A percentile compares a stretch with the other conserved stretches of the same genome.
phyloP scores from a whole-genome alignment of 92 coral and sea anemone genomes.

The Montipora capitata region DNA sequence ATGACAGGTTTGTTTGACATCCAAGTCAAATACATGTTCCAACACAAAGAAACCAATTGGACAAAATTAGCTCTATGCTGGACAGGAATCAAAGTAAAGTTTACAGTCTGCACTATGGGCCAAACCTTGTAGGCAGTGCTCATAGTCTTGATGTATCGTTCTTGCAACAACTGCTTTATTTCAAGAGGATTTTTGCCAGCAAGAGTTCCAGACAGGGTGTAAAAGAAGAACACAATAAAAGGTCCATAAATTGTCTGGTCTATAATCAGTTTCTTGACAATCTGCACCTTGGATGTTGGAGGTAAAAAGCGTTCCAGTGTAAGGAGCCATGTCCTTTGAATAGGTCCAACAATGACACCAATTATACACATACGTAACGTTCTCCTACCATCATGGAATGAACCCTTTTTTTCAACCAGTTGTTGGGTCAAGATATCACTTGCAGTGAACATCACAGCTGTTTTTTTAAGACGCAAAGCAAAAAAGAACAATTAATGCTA shows the following conservation, averaged over 20 bases:
- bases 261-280: conserved; percentile 85
- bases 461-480: conserved; percentile 3
- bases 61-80: conserved; percentile 86
- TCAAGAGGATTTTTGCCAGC: conserved; percentile 82
- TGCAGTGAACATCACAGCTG: conserved; percentile 81
- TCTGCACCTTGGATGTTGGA: conserved; percentile 78
- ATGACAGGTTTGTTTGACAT: conserved; percentile 78
- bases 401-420: conserved; percentile 81
- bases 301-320: conserved; percentile 81
- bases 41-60: conserved; percentile 85
- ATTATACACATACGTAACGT: conserved; percentile 77
- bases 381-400: conserved; percentile 76
- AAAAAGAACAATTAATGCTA: neutral
- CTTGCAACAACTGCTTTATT: conserved; percentile 70
- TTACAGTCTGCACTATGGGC: conserved; percentile 91
- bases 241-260: conserved; percentile 89
- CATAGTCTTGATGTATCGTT: conserved; percentile 80
- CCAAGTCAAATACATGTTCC: conserved; percentile 95
- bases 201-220: conserved; percentile 69
- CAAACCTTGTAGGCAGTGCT: conserved; percentile 88
- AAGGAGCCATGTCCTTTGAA: conserved; percentile 85
- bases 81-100: conserved; percentile 86
- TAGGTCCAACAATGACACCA: conserved; percentile 78
- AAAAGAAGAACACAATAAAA: conserved; percentile 77
- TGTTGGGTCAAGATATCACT: conserved; percentile 96